Evolutionary conservation across 37 sponge, comb jelly and placozoan species (phyloP), one percentile per base, ranked within the genome.

Genomic region (Halisarca cf. caerulea): DNA sequence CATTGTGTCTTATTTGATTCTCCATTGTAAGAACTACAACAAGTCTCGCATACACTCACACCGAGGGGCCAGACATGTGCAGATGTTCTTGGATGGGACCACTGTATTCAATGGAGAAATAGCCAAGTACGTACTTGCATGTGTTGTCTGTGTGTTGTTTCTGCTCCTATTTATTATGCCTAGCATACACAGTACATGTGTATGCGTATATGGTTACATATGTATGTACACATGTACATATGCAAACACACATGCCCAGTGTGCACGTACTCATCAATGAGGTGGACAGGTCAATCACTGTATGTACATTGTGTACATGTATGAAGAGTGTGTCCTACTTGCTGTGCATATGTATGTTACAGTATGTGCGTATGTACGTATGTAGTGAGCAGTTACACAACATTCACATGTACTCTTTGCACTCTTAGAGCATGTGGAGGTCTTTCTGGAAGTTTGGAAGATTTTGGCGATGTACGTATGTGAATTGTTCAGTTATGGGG

Each of bases 11-110:
- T 47, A 6, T 47, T n/a, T n/a, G n/a, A n/a, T n/a, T n/a, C n/a
- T 47, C 51, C 51, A 6, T 11, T 47, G 11, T 14, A 44, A 96
- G 96, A 99, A 99, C 83, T 99, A 99, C 86, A 99, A 99, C 88
- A 99, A 99, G 82, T 96, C 97, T 38, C 90, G 97, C 36, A 96
- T 98, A 20, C 99, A 98, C 82, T 98, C 99, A 0, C 85, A 80
- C 66, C 85, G 99, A 40, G 99, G 99, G 24, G 99, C 87, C 21
- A 44, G 95, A 18, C 88, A 90, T 35, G 74, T 96, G 38, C 85
- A 89, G 41, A 85, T 99, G 64, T 85, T 59, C 40, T 92, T 99
- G 42, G 99, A 99, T 77, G 68, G 74, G 2, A 42, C 40, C 37
- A 45, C 86, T 8, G 89, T 99, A 32, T 99, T 99, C 86, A 71